Evolutionary conservation across 1,140 invertebrate genomes (phyloP), one percentile per base, ranked within the genome.

Genomic region (Micrasema longulum): DNA sequence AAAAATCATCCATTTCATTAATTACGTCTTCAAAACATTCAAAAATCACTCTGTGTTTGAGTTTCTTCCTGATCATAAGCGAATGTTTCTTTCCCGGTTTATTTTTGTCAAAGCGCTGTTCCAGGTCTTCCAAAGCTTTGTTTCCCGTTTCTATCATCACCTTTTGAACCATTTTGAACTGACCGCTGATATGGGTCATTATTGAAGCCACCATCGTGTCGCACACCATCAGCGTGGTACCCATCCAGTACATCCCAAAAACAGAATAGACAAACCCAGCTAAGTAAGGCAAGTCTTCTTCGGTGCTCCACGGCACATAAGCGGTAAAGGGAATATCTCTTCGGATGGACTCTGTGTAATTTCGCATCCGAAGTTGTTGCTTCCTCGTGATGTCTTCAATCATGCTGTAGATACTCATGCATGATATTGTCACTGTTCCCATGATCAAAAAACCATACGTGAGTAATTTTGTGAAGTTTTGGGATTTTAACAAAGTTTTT

Each of bases 171-270:
- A 75, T 72, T 10, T 35, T 48, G 36, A 75, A 75, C 38, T 75
- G 74, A 22, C 70, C 74, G 38, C 74, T 67, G 20, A 75, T 72
- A 20, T 75, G 74, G 2, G 70, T 38, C 70, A 75, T 72, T 0
- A 75, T 70, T 2, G 74, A 75, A 2, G 74, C 74, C 1, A 75
- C 68, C 70, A 75, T 69, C 0, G 74, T 75, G 22, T 75, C 74
- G 31, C 70, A 72, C 12, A 72, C 72, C 11, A 75, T 75, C 4
- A 75, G 18, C 6, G 62, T 70, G 11, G 43, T 72, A 3, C 66
- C 60, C 48, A 72, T 66, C 74, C 74, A 75, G 26, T 66, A 72
- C 67, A 72, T 72, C 12, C 70, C 67, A 2, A 65, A 64, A n/a
- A 72, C 52, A 14, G 47, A 72, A 48, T 66, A 75, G 22, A 72